Evolutionary conservation across 2,113 vertebrate species (phyloP).

Genomic region (Polyodon spathula): DNA sequence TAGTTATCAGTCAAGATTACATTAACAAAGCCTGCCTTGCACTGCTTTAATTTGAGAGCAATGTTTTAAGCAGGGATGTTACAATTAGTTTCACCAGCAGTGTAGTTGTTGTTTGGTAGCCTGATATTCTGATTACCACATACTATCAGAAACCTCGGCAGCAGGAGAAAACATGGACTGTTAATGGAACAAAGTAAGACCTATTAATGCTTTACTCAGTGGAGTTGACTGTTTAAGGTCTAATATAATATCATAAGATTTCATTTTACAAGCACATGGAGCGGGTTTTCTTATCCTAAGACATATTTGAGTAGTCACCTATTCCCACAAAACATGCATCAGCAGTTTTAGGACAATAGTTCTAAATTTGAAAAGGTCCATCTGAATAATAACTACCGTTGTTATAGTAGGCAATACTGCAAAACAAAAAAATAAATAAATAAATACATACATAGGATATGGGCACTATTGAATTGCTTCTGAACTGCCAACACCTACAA

Average conservation of each 20-base stretch:
- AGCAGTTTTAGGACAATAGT: constrained; percentile 18
- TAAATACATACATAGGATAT: constrained; percentile 41
- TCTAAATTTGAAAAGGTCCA: constrained; percentile 33
- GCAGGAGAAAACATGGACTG: too few relatives aligned
- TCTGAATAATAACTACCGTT: constrained; percentile 38
- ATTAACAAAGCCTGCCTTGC: too few relatives aligned
- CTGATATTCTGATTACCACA: too few relatives aligned
- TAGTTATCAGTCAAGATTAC: too few relatives aligned
- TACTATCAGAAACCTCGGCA: too few relatives aligned
- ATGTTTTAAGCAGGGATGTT: too few relatives aligned
- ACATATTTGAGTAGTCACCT: constrained; percentile 42
- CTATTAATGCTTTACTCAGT: constrained; percentile 21
- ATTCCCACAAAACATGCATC: constrained; percentile 31
- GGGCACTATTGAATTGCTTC: constrained; percentile 38
- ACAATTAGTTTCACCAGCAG: too few relatives aligned
- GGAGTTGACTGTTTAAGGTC: constrained; percentile 34
- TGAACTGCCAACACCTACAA: constrained; percentile 40
- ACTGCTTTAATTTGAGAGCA: too few relatives aligned
- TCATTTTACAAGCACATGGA: constrained; percentile 25
- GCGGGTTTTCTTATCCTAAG: constrained; percentile 2
- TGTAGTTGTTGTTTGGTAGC: too few relatives aligned
- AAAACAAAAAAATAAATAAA: constrained; percentile 23
- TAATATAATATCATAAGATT: constrained; percentile 49
- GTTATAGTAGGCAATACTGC: constrained; percentile 23
- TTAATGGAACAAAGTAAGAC: constrained; percentile 10